Base-by-base conservation (phyloP, 2,797 vertebrate species). In the Lerista edwardsae region DNA sequence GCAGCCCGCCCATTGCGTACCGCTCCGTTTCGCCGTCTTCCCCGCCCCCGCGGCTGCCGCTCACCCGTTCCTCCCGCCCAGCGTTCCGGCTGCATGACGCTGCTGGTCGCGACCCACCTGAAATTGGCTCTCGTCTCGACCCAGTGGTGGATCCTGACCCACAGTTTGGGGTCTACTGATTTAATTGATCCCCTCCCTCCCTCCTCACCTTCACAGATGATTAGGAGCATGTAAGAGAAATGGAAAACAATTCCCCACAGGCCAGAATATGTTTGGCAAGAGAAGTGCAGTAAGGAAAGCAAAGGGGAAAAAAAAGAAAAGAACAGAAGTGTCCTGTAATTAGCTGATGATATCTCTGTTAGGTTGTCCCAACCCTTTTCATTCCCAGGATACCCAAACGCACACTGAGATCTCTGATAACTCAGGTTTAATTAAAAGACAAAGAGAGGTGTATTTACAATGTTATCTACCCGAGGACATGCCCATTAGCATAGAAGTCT, bases 401-500 rank as follows among this genome's bases (percentile, higher is more conserved):
- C 79, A 31, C 77, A 1, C 39, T 61, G 68, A 92, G 15, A 62
- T 83, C 34, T 81, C 79, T 87, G 74, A 34, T 75, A 84, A 77
- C 34, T n/a, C 67, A 72, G 36, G 57, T 81, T 81, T 87, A 85
- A 79, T 71, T 80, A 84, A 90, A 82, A 88, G 41, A 51, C 77
- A 89, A 90, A 90, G 41, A 77, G 21, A 85, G 77, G 76, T 41
- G 47, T 34, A 79, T 12, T 82, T 84, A 79, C 21, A 2, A 14
- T 44, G 41, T 90, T 87, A 87, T 23, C 61, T 90, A 57, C 27
- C 51, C 29, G 80, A 76, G 68, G 90, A 89, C 91, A 67, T 64
- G 76, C 1, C 64, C 64, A n/a, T n/a, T n/a, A 29, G 82, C 6
- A 3, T 75, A 76, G 19, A 91, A 79, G 0, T 86, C 55, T 89